phyloP scores from a whole-genome alignment of 2,113 vertebrate genomes.

The Carassius auratus region DNA sequence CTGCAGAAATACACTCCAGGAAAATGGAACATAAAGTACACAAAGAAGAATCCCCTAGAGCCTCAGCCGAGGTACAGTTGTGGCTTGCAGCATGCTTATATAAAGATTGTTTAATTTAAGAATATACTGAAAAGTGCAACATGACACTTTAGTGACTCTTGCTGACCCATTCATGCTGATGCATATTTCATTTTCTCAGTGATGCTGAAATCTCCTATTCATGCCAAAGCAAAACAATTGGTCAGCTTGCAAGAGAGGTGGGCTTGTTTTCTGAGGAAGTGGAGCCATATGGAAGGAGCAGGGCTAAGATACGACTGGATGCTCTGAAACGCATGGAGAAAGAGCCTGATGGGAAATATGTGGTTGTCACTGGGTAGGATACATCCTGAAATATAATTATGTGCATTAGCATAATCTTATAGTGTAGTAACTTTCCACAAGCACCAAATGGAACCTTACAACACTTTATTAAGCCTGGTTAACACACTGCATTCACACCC shows the following conservation, averaged over 20 bases:
- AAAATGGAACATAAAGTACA: constrained; percentile 80
- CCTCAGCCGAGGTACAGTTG: constrained; percentile 82
- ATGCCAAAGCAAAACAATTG: constrained; percentile 76
- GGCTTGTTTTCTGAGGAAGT: constrained; percentile 81
- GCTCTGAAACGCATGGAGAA: constrained; percentile 76
- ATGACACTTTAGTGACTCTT: not conserved
- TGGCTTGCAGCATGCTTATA: not conserved
- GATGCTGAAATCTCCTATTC: constrained; percentile 81
- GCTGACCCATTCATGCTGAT: not conserved
- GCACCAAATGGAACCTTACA: not conserved
- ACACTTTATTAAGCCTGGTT: not conserved
- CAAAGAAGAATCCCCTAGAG: constrained; percentile 68
- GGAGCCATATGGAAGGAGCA: constrained; percentile 79
- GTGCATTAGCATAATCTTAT: constrained; percentile 1
- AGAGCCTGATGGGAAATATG: constrained; percentile 83
- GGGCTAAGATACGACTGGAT: constrained; percentile 81
- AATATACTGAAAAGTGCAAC: not conserved
- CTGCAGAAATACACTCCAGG: constrained; percentile 76
- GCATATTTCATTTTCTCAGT: constrained; percentile 63
- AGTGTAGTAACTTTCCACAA: not conserved
- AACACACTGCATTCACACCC: not conserved
- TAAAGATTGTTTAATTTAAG: not conserved
- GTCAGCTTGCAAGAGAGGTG: constrained; percentile 77
- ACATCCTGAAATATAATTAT: constrained; percentile 17
- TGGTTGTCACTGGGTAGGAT: constrained; percentile 85